Evolutionary conservation across 2,797 vertebrate genomes (phyloP), one percentile per base, ranked within the genome.

Genomic region (Molossus alvarezi): DNA sequence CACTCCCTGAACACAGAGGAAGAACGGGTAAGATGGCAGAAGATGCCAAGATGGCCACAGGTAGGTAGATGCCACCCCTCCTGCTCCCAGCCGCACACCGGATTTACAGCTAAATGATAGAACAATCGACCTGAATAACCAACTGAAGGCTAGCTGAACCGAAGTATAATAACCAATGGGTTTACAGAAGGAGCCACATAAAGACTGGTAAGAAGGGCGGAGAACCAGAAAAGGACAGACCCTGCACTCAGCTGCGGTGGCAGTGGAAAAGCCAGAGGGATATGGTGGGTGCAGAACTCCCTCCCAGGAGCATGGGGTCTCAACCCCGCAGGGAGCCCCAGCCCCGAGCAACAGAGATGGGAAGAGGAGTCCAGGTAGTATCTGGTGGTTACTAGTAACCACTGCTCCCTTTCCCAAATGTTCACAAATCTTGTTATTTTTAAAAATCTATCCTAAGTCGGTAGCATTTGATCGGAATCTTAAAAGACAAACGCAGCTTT

Each of bases 391-490:
- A 55, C 77, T 76, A 20, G 37, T 45, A 51, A 75, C 14, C 37
- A 60, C 27, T n/a, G 10, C 33, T 92, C 79, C 45, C 53, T 88
- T 64, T 88, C 53, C 27, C 65, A 90, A 84, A 81, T 25, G 12
- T 84, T 83, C 53, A 76, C 1, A 80, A 48, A 58, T 15, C 1
- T 3, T 67, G 81, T 60, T 41, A 20, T 69, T 75, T 37, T 29
- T 25, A 64, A 45, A 41, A 86, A 88, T 79, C 25, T 79, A 37
- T 80, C 23, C 27, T 88, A 82, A 41, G 53, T 90, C 48, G 33
- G 72, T 77, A 86, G 75, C 29, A 89, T 33, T 64, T 84, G 60
- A 90, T 80, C 29, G 86, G 20, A 95, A 83, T 82, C 64, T 92
- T 86, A 87, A 72, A 92, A 86, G 53, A 88, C 14, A 53, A 89